Evolutionary conservation across 1,140 invertebrate genomes (phyloP), one percentile per base, ranked within the genome.

Genomic region (Maconellicoccus hirsutus): DNA sequence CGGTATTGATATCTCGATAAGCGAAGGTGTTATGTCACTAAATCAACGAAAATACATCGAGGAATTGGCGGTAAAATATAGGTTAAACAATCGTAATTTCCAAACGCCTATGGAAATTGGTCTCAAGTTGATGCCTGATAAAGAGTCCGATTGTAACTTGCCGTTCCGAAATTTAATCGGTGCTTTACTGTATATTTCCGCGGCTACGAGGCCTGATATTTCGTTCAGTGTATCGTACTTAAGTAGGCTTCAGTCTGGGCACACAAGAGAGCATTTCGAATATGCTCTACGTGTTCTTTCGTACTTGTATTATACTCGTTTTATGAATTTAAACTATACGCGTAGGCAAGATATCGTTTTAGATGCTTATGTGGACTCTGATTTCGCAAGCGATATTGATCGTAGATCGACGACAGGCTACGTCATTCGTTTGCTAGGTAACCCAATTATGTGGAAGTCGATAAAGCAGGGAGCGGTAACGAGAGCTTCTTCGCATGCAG

Each of bases 171-270:
- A 76, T n/a, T 42, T 79, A 6, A 74, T 81, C 25, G 79, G 78
- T 23, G 74, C 74, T 14, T 73, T 83, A 14, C 78, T 81, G 75
- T 83, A 82, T 75, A 70, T 82, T 12, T 70, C 77, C 14, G 72
- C 78, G n/a, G 72, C 75, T 0, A 82, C 80, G 16, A 70, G 82
- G 25, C 82, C 81, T 66, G 82, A 83, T 74, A 80, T 83, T 22
- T 72, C 79, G 1, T 82, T 74, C 75, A 75, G 79, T 25, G 79
- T 83, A 0, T 78, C 76, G 73, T 77, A 75, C 42, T 73, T 82
- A 19, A 79, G 79, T 70, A 80, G 81, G 73, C 83, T 80, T 72
- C 79, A 80, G 72, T 77, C 76, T 61, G 76, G 73, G 72, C 78
- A 76, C 72, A 69, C 52, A 26, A 8, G 72, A 59, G 38, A 52